phyloP scores from a whole-genome alignment of 2,797 vertebrate species.

The Xiphorhynchus erythropygius region DNA sequence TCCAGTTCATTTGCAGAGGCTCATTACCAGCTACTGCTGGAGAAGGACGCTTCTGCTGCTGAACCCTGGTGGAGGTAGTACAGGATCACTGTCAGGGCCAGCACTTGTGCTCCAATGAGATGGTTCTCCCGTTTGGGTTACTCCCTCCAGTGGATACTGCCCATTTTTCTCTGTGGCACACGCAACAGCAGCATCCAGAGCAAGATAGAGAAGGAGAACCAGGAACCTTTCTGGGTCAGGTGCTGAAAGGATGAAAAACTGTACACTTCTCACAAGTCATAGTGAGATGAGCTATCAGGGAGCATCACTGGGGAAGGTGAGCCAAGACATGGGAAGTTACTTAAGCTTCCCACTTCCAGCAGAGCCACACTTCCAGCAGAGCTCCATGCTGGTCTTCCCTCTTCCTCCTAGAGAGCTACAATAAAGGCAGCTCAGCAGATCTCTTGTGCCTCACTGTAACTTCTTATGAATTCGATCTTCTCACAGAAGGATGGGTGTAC shows the following conservation, averaged over 20 bases:
- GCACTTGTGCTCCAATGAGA: neutral
- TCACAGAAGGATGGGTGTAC: neutral
- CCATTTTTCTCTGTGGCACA: slow-evolving; percentile 7
- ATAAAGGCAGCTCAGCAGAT: neutral
- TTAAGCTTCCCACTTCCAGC: slow-evolving; percentile 43
- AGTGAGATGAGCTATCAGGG: neutral
- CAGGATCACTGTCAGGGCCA: slow-evolving; percentile 44
- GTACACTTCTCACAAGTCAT: neutral
- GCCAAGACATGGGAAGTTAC: slow-evolving; percentile 35
- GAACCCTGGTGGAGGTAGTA: slow-evolving; percentile 55
- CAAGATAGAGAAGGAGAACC: slow-evolving; percentile 7
- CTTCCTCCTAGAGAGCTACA: neutral
- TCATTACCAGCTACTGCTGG: slow-evolving; percentile 30
- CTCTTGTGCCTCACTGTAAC: slow-evolving; percentile 15
- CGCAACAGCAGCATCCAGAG: neutral
- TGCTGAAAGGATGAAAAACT: neutral
- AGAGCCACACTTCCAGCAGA: slow-evolving; percentile 33
- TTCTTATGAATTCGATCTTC: slow-evolving; percentile 33
- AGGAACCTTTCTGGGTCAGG: neutral
- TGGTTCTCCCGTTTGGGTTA: neutral
- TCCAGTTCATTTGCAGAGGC: slow-evolving; percentile 61
- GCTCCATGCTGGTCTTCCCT: neutral
- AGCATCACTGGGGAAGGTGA: neutral
- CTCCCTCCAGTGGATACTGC: neutral
- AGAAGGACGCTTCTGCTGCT: slow-evolving; percentile 50